Evolutionary conservation across 1,140 invertebrate genomes (phyloP).

Genomic region (Listronotus oregonensis): DNA sequence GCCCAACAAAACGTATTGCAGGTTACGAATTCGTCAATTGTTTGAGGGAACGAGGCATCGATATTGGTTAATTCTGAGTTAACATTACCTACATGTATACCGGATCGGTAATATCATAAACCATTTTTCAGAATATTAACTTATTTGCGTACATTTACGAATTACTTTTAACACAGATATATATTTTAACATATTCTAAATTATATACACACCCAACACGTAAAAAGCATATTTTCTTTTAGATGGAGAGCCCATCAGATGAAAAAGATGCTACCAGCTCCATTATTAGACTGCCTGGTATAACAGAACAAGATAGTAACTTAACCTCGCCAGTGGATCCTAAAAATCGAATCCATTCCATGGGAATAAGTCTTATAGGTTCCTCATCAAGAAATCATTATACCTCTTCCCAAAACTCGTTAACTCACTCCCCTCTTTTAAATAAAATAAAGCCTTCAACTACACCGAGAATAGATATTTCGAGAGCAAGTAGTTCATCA

Average conservation of each 20-base stretch:
- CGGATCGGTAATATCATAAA: too few relatives aligned
- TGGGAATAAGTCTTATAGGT: slow-evolving; percentile 51
- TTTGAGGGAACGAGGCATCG: too few relatives aligned
- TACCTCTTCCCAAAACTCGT: slow-evolving; percentile 34
- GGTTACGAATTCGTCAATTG: too few relatives aligned
- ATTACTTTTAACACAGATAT: too few relatives aligned
- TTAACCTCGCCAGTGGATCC: slow-evolving; percentile 49
- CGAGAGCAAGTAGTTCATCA: slow-evolving; percentile 82
- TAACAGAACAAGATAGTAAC: slow-evolving; percentile 66
- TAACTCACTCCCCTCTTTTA: slow-evolving; percentile 52
- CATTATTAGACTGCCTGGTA: slow-evolving; percentile 68
- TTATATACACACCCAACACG: too few relatives aligned
- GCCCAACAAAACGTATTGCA: too few relatives aligned
- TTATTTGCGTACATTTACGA: too few relatives aligned
- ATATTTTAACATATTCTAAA: too few relatives aligned
- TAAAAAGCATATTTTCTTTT: slow-evolving; percentile 40
- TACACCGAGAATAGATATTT: slow-evolving; percentile 85
- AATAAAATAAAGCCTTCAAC: slow-evolving; percentile 65
- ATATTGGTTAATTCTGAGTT: too few relatives aligned
- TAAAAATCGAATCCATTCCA: slow-evolving; percentile 9
- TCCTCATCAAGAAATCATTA: slow-evolving; percentile 7
- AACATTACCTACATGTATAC: too few relatives aligned
- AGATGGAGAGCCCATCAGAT: slow-evolving; percentile 66
- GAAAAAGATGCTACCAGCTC: slow-evolving; percentile 54
- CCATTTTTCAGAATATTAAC: too few relatives aligned